Conservation (phyloP, 2,797 vertebrate genomes). For the Peromyscus melanophrys region DNA sequence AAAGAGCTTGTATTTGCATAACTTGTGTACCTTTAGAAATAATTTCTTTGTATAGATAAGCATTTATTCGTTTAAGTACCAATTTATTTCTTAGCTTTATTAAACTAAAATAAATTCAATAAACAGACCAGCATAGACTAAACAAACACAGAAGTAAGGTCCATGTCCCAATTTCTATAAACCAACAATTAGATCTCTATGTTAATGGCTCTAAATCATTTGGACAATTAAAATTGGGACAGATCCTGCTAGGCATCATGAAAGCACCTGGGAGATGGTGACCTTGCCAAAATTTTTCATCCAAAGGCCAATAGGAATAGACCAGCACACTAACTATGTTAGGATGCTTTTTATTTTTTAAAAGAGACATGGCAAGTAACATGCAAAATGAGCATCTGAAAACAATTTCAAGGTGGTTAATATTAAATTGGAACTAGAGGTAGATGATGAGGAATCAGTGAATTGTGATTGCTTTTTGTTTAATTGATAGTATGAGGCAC, state of each 20-base stretch:
- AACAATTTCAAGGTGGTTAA: not conserved
- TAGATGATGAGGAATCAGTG: not conserved
- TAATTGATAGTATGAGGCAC: not conserved
- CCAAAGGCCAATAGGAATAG: not conserved
- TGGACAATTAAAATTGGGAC: not conserved
- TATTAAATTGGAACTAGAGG: not conserved
- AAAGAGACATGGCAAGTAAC: not conserved
- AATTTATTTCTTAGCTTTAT: not conserved
- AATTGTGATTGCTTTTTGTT: not conserved
- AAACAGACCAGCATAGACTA: not conserved
- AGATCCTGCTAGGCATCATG: not conserved
- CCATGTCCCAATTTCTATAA: not conserved
- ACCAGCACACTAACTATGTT: not conserved
- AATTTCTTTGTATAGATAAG: not conserved
- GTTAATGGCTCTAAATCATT: not conserved
- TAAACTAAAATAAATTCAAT: not conserved
- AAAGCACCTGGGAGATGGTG: not conserved
- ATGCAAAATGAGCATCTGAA: not conserved
- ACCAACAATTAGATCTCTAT: not conserved
- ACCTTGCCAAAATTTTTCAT: not conserved
- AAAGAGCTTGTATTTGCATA: constrained; percentile 3
- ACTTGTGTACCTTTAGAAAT: not conserved
- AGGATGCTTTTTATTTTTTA: not conserved
- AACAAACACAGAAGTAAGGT: not conserved
- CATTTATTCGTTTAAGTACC: not conserved